phyloP scores from a whole-genome alignment of 2,797 vertebrate genomes.

The Pampus argenteus region DNA sequence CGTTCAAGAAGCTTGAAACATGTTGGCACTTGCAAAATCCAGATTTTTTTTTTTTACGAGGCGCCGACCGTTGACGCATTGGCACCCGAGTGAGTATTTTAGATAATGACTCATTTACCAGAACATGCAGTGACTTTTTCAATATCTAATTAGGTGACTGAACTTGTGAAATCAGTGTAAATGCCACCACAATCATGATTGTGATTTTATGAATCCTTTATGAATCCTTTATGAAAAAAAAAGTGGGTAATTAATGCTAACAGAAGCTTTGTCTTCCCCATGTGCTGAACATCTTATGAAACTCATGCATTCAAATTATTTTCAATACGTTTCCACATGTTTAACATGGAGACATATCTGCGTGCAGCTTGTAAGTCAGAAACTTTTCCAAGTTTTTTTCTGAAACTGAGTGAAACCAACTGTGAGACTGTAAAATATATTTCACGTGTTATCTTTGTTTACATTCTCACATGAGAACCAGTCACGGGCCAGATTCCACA shows the following conservation, averaged over 20 bases:
- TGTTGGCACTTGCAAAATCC: slow-evolving; percentile 21
- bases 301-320: neutral
- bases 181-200: too few relatives aligned
- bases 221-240: too few relatives aligned
- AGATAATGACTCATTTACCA: slow-evolving; percentile 20
- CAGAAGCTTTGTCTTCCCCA: neutral
- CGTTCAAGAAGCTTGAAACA: slow-evolving; percentile 11
- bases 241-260: neutral
- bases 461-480: neutral
- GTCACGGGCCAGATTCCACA: neutral
- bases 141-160: neutral
- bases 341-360: too few relatives aligned
- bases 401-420: neutral
- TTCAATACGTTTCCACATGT: neutral
- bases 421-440: neutral
- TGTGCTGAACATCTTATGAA: neutral
- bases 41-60: too few relatives aligned
- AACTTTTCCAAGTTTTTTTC: too few relatives aligned
- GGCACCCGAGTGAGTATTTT: too few relatives aligned
- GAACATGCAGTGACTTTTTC: neutral
- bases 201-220: too few relatives aligned
- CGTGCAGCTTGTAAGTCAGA: too few relatives aligned
- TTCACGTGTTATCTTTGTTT: neutral
- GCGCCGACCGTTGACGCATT: slow-evolving; percentile 1
- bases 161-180: neutral